These are phyloP conservation scores for Homarus gammarus DNA, from an alignment of 2,888 invertebrate species.

Conservation along the genomic window DNA sequence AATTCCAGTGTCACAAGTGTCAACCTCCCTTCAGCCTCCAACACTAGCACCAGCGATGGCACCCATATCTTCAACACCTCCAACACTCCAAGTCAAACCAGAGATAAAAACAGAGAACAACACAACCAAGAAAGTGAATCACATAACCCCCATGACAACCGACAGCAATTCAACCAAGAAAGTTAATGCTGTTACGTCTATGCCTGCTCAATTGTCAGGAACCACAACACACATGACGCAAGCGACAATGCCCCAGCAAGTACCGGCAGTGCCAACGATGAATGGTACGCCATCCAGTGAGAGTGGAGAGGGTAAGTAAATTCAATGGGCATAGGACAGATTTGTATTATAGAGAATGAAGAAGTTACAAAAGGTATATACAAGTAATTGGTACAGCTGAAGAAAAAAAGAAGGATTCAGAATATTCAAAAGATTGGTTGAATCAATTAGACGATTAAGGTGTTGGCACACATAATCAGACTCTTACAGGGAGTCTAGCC, in stretches of 20 bases:
- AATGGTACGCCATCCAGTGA: constrained; percentile 65
- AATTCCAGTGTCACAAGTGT: constrained; percentile 38
- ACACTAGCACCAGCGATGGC: constrained; percentile 50
- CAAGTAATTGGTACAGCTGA: no score
- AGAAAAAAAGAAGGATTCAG: no score
- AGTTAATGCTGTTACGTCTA: constrained; percentile 28
- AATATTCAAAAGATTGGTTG: no score
- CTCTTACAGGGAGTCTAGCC: no score
- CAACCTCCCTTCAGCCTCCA: constrained; percentile 48
- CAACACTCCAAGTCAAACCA: constrained; percentile 10
- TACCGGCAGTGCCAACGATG: constrained; percentile 29
- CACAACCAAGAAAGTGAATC: constrained; percentile 18
- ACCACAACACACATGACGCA: constrained; percentile 35
- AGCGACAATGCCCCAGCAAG: constrained; percentile 13
- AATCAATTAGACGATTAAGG: no score
- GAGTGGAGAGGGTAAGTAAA: constrained; percentile 66
- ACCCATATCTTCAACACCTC: constrained; percentile 41
- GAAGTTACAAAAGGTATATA: no score
- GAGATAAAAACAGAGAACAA: constrained; percentile 36
- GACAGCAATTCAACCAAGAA: constrained; percentile 45
- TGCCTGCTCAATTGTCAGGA: not conserved
- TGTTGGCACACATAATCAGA: no score
- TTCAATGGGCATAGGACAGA: no score
- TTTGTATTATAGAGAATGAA: no score
- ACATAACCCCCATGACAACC: constrained; percentile 2